phyloP scores from a whole-genome alignment of 2,113 vertebrate genomes.

The Aix galericulata region DNA sequence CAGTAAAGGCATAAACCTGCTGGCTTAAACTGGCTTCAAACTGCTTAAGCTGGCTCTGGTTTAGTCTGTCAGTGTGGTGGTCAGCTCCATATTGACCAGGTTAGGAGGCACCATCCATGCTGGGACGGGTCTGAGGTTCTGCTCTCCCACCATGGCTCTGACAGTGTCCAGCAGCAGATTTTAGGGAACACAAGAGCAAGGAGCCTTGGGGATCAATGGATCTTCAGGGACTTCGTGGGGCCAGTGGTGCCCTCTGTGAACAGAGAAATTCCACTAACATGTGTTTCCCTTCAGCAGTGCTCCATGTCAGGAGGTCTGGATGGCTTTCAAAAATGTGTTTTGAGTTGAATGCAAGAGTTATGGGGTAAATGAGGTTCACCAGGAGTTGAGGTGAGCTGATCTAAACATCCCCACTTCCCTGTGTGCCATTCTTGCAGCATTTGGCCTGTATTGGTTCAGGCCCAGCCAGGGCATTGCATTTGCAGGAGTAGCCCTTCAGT shows the following conservation, averaged over 20 bases:
- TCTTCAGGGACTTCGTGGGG: conserved; percentile 4
- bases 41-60: background rate
- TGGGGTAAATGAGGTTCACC: background rate
- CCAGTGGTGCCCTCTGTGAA: background rate
- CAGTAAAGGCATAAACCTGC: background rate
- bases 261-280: conserved; percentile 4
- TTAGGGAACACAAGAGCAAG: background rate
- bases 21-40: background rate
- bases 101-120: rapidly evolving
- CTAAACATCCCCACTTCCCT: background rate
- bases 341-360: background rate
- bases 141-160: background rate
- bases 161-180: background rate
- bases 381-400: background rate
- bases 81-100: background rate
- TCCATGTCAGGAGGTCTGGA: background rate
- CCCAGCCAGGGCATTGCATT: background rate
- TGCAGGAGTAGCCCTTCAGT: background rate
- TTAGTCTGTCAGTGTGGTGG: rapidly evolving
- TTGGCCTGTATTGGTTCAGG: background rate
- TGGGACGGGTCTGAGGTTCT: background rate
- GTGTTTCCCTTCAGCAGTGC: conserved; percentile 2
- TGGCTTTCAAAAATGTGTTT: background rate
- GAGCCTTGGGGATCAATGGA: background rate
- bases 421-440: rapidly evolving